Base-by-base conservation (phyloP, 2,113 vertebrate genomes). In the Brachionichthys hirsutus region DNA sequence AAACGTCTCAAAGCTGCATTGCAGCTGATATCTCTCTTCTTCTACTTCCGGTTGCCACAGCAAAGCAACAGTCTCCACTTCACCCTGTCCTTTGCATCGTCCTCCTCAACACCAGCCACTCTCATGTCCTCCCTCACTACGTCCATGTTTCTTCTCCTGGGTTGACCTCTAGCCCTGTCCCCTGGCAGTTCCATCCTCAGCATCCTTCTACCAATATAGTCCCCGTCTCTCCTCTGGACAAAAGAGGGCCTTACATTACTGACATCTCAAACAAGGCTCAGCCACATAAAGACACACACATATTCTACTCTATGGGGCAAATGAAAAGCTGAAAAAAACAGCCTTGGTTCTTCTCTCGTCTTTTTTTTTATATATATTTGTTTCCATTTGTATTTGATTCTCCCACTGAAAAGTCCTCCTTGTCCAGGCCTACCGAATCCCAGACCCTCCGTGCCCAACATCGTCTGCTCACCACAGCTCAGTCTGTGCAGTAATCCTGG, bases 171-270 rank as follows among this genome's bases (percentile, higher is more conserved):
- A n/a, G n/a, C n/a, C n/a, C n/a, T n/a, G n/a, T n/a, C n/a, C n/a
- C n/a, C n/a, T n/a, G n/a, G n/a, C n/a, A n/a, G n/a, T n/a, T n/a
- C n/a, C n/a, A n/a, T n/a, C n/a, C n/a, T n/a, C n/a, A n/a, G n/a
- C n/a, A n/a, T n/a, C n/a, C n/a, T n/a, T n/a, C n/a, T n/a, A n/a
- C n/a, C n/a, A n/a, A n/a, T n/a, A n/a, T n/a, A n/a, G n/a, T n/a
- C n/a, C 38, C 57, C 40, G 47, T 20, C 48, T n/a, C n/a, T 43
- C 51, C 24, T 58, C 49, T 40, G 17, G 13, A 15, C 60, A 57
- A 70, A 81, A 80, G 71, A 65, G 57, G 66, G 67, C 67, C 51
- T 63, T 81, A 82, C 76, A 84, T 85, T 77, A 81, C 48, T 70
- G 73, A 80, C 81, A 77, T 74, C 71, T 80, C 56, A 73, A 77